These are phyloP conservation scores for Rachycentron canadum DNA, from an alignment of 2,797 vertebrate genomes.

Conservation along the genomic window DNA sequence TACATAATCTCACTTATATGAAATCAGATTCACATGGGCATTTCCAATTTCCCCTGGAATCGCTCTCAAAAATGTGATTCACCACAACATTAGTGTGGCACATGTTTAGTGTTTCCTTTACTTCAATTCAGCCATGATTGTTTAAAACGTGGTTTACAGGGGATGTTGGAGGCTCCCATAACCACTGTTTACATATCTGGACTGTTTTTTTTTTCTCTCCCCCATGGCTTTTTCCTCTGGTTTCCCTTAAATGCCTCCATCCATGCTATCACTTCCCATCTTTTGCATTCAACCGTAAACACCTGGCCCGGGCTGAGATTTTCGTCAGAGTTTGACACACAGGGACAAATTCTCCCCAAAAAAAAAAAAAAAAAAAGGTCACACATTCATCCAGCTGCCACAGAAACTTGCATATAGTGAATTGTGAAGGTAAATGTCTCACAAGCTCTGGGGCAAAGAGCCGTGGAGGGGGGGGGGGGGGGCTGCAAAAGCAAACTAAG, in stretches of 20 bases:
- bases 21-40: constrained; percentile 28
- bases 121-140: constrained; percentile 53
- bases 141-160: constrained; percentile 53
- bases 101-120: constrained; percentile 53
- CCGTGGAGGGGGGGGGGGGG: too few relatives aligned
- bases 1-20: constrained; percentile 34
- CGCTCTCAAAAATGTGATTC: constrained; percentile 13
- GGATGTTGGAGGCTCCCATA: constrained; percentile 53
- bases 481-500: constrained; percentile 37
- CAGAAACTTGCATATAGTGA: constrained; percentile 30
- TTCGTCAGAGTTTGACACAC: constrained; percentile 33
- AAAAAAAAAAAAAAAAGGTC: neutral
- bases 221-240: constrained; percentile 32
- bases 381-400: constrained; percentile 38
- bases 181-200: constrained; percentile 60
- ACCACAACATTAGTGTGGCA: constrained; percentile 50
- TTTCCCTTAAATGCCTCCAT: constrained; percentile 50
- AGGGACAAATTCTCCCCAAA: constrained; percentile 5
- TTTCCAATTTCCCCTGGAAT: constrained; percentile 29
- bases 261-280: constrained; percentile 55
- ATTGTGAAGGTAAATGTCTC: constrained; percentile 39
- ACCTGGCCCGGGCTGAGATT: constrained; percentile 23
- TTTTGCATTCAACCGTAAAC: constrained; percentile 44
- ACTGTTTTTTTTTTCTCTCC: constrained; percentile 11
- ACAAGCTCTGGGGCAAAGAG: constrained; percentile 31